Evolutionary conservation across 1,140 invertebrate genomes (phyloP), one percentile per base, ranked within the genome.

Genomic region (Brachionus sp.): DNA sequence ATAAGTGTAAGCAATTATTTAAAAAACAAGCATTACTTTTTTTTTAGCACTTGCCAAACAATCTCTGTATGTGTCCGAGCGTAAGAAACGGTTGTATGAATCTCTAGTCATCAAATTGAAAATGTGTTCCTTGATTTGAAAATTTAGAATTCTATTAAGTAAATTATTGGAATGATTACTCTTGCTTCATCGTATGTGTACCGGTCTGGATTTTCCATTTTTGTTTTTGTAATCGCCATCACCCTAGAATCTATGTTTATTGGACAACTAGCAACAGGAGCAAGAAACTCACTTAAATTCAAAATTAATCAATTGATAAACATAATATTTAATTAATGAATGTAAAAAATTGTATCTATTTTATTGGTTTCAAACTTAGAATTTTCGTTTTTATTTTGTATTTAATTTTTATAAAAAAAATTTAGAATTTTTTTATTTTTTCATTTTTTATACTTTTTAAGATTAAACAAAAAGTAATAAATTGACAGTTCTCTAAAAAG

Each of bases 91-190:
- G 50, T 95, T 96, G 87, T 99, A 99, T 86, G 94, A 97, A 89
- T 99, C 98, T 86, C 94, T 97, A 88, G 98, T 98, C 98, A 99
- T 99, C 83, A 99, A 90, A 87, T 98, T 96, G 90, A 98, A 99
- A 35, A 99, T 96, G 90, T 99, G 97, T 7, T 96, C 95, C 94
- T 97, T 16, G 37, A 33, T 90, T 53, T 90, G 89, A 23, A 77
- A 16, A 66, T 16, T 13, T 33, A 73, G 3, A 35, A 4, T 13
- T n/a, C 13, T 19, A 25, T 6, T 7, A 7, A 6, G 7, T 25
- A 46, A 25, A 16, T 35, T 25, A 10, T 39, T 42, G 19, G 2
- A n/a, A 42, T 4, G 86, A 90, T 90, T 90, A 97, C 95, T 87
- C 95, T 94, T 66, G 97, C 97, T 87, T 96, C 93, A 88, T 99